Conservation (phyloP, 2,888 invertebrate species). For the Polydrusus tereticollis region DNA sequence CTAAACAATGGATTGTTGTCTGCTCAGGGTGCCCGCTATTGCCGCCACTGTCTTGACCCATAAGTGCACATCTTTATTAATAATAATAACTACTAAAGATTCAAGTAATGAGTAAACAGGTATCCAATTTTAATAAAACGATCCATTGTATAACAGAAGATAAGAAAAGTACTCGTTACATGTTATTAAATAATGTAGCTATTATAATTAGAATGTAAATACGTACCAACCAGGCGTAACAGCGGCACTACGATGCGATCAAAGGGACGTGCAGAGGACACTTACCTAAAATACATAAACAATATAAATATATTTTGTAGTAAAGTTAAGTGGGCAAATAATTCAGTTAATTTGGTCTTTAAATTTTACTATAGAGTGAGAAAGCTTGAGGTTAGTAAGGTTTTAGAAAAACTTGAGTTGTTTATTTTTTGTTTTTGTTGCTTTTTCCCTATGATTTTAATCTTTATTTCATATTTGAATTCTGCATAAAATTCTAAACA, state of each 20-base stretch:
- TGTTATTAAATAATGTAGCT: constrained; percentile 22
- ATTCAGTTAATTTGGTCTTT: too few relatives aligned
- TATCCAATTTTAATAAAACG: background rate
- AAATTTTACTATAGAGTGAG: too few relatives aligned
- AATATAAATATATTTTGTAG: constrained; percentile 13
- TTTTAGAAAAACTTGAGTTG: too few relatives aligned
- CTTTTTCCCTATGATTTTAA: too few relatives aligned
- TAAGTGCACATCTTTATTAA: background rate
- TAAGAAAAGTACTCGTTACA: constrained; percentile 19
- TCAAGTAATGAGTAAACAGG: background rate
- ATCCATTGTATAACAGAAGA: background rate
- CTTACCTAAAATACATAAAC: constrained; percentile 22
- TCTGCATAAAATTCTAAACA: too few relatives aligned
- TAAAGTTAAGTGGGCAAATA: background rate
- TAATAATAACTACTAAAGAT: background rate
- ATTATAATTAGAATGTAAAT: constrained; percentile 17
- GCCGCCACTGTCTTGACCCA: too few relatives aligned
- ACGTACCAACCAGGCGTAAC: constrained; percentile 21
- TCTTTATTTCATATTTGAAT: too few relatives aligned
- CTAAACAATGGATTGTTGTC: too few relatives aligned
- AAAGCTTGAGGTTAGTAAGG: too few relatives aligned
- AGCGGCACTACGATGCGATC: constrained; percentile 17
- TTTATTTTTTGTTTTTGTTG: too few relatives aligned
- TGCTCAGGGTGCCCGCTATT: too few relatives aligned
- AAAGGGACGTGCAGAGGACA: constrained; percentile 12